phyloP scores from a whole-genome alignment of 2,113 vertebrate species.

The Mixornis gularis region DNA sequence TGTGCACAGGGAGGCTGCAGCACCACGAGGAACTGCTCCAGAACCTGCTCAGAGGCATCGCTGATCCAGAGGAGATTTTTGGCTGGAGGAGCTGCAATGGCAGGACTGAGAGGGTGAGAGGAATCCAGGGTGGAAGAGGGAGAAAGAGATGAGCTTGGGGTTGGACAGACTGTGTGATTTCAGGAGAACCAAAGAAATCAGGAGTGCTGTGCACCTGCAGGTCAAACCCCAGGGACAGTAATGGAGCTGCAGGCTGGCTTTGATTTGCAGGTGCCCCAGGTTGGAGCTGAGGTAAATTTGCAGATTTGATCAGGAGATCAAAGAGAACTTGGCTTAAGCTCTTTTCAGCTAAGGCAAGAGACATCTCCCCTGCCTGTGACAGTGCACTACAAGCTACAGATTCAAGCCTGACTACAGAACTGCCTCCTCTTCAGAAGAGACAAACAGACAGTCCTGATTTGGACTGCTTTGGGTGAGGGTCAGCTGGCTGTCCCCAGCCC shows the following conservation, averaged over 20 bases:
- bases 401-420: fast-evolving
- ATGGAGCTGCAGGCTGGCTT: background rate
- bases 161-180: background rate
- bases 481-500: background rate
- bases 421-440: background rate
- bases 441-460: background rate
- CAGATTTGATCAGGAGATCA: background rate
- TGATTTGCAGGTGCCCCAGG: background rate
- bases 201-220: fast-evolving
- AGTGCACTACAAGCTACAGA: background rate
- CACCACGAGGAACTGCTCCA: fast-evolving
- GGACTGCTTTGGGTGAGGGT: background rate
- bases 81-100: background rate
- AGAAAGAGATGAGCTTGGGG: background rate
- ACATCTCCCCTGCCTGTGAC: background rate
- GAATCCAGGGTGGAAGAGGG: no score
- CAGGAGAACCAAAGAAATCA: background rate
- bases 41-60: background rate
- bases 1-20: background rate
- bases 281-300: background rate
- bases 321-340: background rate
- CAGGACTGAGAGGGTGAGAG: background rate
- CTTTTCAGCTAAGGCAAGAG: background rate
- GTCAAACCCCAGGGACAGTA: background rate
- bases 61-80: background rate